These are phyloP conservation scores for Fragum whitleyi DNA, from an alignment of 2,888 invertebrate genomes.

Conservation along the genomic window DNA sequence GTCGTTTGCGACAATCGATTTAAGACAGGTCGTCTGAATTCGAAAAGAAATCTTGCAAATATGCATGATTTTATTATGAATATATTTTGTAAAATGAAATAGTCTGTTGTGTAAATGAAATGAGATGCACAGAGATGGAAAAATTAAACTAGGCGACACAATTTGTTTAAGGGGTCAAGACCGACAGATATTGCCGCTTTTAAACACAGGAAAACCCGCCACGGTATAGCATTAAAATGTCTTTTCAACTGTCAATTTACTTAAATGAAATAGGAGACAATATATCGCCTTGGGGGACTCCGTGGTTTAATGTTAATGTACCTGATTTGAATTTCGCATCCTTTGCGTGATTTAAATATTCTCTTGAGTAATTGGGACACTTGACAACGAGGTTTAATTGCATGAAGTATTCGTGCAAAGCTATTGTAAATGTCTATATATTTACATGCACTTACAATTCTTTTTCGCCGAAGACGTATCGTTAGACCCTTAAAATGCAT, in stretches of 20 bases:
- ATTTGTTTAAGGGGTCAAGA: slow-evolving; percentile 4
- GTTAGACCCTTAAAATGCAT: no score
- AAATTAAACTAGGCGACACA: neutral
- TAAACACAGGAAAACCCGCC: slow-evolving; percentile 7
- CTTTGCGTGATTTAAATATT: slow-evolving; percentile 1
- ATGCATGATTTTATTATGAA: no score
- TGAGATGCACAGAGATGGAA: no score
- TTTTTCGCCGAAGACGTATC: no score
- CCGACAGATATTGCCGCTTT: slow-evolving; percentile 17
- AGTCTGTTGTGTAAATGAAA: no score
- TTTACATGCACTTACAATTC: no score
- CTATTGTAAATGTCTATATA: no score
- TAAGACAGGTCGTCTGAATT: no score
- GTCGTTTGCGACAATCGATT: no score
- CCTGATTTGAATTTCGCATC: neutral
- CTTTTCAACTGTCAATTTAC: slow-evolving; percentile 30
- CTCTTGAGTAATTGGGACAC: slow-evolving; percentile 1
- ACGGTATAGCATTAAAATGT: neutral
- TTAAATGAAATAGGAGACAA: slow-evolving; percentile 26
- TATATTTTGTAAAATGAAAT: no score
- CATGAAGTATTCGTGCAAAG: neutral
- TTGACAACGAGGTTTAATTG: neutral
- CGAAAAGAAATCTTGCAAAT: no score
- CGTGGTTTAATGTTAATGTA: slow-evolving; percentile 13
- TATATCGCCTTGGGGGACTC: slow-evolving; percentile 10